Base-by-base conservation (phyloP, 2,797 vertebrate species). In the Capromys pilorides region DNA sequence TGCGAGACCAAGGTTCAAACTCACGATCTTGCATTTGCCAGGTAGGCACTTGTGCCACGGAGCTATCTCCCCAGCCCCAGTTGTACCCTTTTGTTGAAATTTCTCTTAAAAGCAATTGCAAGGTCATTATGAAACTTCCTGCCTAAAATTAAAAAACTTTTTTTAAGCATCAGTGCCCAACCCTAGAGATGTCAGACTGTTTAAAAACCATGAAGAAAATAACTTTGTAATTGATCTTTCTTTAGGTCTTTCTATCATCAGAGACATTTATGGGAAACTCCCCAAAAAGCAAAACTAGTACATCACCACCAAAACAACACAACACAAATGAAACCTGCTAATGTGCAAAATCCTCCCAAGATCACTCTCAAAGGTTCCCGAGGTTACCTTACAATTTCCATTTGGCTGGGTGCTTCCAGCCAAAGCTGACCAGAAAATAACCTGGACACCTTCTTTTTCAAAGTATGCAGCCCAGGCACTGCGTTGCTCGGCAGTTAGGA, bases 401-500 rank as follows among this genome's bases (percentile, higher is more conserved):
- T 98, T 98, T 1, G 99, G 98, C 33, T 99, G 98, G 51, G 86
- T 45, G 39, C 97, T 97, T 97, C 99, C 99, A 45, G 98, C 98
- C 97, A 99, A 91, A 18, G 99, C 99, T 0, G 99, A 99, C 99
- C 99, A 99, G 98, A 99, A 99, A 92, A 99, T 99, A 5, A 99
- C 98, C 95, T 98, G 98, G 39, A 99, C 84, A 0, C 99, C 98
- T 62, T 99, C 98, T 14, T 98, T 99, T 97, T 99, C 98, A 94
- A 99, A 99, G 98, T 98, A 97, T 8, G 62, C 94, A 36, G 99
- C 99, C 99, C 99, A 99, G 87, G 94, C 96, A 66, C 94, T 86
- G 16, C 99, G 98, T 97, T 99, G 99, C 96, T 99, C 98, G 59
- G 98, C 97, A 67, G 98, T 99, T 97, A 99, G 96, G 96, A 99